These are phyloP conservation scores for Cyphomyrus discorhynchus DNA, from an alignment of 2,113 vertebrate species.

Conservation along the genomic window DNA sequence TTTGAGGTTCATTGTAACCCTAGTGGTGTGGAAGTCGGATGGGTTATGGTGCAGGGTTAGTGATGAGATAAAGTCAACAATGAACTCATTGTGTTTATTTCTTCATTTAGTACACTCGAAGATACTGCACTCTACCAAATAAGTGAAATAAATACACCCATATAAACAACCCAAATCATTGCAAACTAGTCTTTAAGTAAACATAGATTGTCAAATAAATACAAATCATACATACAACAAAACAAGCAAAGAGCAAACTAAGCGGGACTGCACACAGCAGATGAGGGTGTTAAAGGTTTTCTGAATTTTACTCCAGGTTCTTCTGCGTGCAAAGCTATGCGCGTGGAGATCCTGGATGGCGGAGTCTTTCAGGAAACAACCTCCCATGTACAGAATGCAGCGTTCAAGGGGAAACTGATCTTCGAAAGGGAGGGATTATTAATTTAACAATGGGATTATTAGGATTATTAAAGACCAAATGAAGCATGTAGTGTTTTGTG, in stretches of 20 bases:
- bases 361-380: background rate
- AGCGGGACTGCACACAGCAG: constrained; percentile 18
- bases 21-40: background rate
- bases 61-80: background rate
- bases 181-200: constrained; percentile 24
- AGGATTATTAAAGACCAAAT: background rate
- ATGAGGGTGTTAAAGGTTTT: background rate
- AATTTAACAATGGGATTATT: background rate
- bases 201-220: constrained; percentile 17
- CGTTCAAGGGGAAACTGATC: background rate
- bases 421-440: background rate
- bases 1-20: background rate
- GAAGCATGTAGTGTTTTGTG: background rate
- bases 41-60: background rate
- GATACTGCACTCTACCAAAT: constrained; percentile 38
- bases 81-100: constrained; percentile 23
- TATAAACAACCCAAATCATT: constrained; percentile 34
- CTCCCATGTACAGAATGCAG: background rate
- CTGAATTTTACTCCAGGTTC: background rate
- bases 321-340: background rate
- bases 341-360: background rate
- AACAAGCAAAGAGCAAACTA: constrained; percentile 16
- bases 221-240: constrained; percentile 20
- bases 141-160: constrained; percentile 31
- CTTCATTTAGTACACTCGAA: constrained; percentile 37